Conservation (phyloP, 1,140 invertebrate species). For the Drosophila auraria region DNA sequence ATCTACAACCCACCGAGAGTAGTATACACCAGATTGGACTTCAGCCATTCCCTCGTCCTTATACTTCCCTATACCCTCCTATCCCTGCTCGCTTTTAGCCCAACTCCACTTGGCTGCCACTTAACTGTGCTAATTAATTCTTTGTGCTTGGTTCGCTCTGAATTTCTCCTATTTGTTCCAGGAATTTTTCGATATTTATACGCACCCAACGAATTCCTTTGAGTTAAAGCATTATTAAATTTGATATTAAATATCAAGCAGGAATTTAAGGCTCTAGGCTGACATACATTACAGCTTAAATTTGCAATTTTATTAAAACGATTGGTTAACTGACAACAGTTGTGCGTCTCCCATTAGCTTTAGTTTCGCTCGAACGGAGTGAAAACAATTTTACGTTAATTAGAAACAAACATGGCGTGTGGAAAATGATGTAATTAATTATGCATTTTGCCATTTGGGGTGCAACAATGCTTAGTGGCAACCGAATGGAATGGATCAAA, state of each 20-base stretch:
- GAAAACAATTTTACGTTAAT: constrained; percentile 48
- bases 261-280: constrained; percentile 9
- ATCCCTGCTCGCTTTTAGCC: not conserved
- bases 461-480: constrained; percentile 7
- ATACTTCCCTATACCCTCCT: not conserved
- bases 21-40: constrained; percentile 39
- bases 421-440: constrained; percentile 38
- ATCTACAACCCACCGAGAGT: constrained; percentile 6
- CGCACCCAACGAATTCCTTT: not conserved
- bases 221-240: constrained; percentile 23
- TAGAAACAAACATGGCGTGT: constrained; percentile 41
- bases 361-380: constrained; percentile 18
- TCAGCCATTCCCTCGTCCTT: constrained; percentile 7
- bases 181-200: constrained; percentile 17
- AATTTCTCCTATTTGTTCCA: constrained; percentile 27
- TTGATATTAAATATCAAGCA: constrained; percentile 1
- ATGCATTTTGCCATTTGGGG: constrained; percentile 33
- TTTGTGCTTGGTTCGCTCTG: constrained; percentile 30
- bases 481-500: constrained; percentile 5
- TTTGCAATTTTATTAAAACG: constrained; percentile 34
- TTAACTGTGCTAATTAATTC: constrained; percentile 63
- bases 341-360: constrained; percentile 30
- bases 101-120: constrained; percentile 19
- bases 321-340: constrained; percentile 13
- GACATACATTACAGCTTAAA: constrained; percentile 16